Base-by-base conservation (phyloP, 2,797 vertebrate species). In the Sebastes dallii region DNA sequence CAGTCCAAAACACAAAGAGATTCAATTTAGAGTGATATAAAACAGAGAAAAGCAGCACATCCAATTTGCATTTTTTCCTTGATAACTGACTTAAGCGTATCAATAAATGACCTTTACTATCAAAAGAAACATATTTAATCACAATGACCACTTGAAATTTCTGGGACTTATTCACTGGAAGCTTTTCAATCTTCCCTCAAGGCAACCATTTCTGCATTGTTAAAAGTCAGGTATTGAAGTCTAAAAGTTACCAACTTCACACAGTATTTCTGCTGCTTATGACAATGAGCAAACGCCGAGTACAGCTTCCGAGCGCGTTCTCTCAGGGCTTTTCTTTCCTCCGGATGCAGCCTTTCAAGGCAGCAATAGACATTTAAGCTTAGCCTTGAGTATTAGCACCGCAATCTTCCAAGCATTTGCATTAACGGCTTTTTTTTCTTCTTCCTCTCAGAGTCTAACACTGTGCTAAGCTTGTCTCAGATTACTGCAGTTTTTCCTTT, bases 351-450 rank as follows among this genome's bases (percentile, higher is more conserved):
- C 50, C 55, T 82, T 83, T 88, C 74, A 78, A 75, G 29, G 55
- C 61, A 72, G 77, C 68, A 50, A 66, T 12, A 77, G 60, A 78
- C 25, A 61, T 77, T 58, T 78, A 66, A 81, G 64, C 72, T 80
- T 46, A 68, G 78, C 72, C 75, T 59, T 34, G 66, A 72, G 74
- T 75, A 65, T 82, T 80, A 82, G 73, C 58, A 32, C 42, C n/a
- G 3, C 62, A 68, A 65, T 75, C 66, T 83, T 66, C 56, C 60
- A 29, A 78, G 78, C 55, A 66, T 88, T 78, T 83, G 83, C 83
- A 81, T 80, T 65, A 61, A 69, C 55, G 13, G 55, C n/a, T 24
- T 65, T 50, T 18, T 42, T 11, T 39, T 6, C 2, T 9, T 14
- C 46, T n/a, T 20, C 39, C 64, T 60, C 72, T 52, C 62, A 52